These are phyloP conservation scores for Ostrea edulis DNA, from an alignment of 1,140 invertebrate genomes.

Conservation along the genomic window DNA sequence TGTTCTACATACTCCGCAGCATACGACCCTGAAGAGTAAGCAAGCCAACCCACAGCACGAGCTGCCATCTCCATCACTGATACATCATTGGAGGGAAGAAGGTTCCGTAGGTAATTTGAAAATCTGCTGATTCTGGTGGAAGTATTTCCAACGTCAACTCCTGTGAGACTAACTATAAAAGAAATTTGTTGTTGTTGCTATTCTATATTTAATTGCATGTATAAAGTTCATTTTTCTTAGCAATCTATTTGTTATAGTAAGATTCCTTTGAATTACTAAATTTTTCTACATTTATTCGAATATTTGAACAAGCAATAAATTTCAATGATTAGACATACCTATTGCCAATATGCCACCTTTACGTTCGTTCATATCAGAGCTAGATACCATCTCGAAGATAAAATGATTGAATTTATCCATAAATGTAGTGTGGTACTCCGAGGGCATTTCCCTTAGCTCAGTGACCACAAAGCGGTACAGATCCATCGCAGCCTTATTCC, in stretches of 20 bases:
- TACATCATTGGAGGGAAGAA: conserved; percentile 93
- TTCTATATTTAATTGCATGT: not conserved
- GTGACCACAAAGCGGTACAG: conserved; percentile 94
- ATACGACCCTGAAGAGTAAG: conserved; percentile 94
- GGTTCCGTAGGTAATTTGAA: conserved; percentile 94
- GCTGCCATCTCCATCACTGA: conserved; percentile 97
- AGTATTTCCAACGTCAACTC: conserved; percentile 94
- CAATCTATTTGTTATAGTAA: not conserved
- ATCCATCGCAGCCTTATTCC: conserved; percentile 91
- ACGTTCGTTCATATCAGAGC: conserved; percentile 94
- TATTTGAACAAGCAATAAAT: not conserved
- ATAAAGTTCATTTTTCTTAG: not conserved
- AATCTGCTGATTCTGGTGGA: conserved; percentile 94
- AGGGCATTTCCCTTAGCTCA: conserved; percentile 91
- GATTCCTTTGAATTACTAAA: too few species aligned
- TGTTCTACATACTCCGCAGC: conserved; percentile 97
- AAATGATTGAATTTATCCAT: conserved; percentile 97
- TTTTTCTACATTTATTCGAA: too few species aligned
- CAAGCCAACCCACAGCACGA: conserved; percentile 94
- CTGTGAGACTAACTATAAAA: conserved; percentile 90
- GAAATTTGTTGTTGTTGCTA: not conserved
- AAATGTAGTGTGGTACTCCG: conserved; percentile 93
- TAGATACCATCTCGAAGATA: conserved; percentile 97
- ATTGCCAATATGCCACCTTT: conserved; percentile 97
- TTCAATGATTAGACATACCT: conserved; percentile 80